Evolutionary conservation across 2,113 vertebrate genomes (phyloP).

Genomic region (Corynorhinus townsendii): DNA sequence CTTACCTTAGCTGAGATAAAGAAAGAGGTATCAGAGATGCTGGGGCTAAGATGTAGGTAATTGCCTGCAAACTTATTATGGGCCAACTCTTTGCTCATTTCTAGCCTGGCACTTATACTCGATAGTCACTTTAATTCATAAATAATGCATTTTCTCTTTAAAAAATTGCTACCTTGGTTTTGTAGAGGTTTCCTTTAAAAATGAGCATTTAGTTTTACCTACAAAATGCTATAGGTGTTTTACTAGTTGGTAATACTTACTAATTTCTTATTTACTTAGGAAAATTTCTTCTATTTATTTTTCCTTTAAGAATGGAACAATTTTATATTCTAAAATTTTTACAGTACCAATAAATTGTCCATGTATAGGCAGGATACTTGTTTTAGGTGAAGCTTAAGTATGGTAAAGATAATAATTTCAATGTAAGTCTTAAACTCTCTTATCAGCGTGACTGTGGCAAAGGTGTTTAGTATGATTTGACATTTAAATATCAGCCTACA

Average conservation of each 20-base stretch:
- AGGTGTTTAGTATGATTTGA: neutral
- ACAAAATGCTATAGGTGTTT: neutral
- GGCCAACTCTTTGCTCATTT: neutral
- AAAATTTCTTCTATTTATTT: neutral
- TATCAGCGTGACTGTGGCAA: neutral
- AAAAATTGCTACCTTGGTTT: neutral
- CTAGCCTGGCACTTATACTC: neutral
- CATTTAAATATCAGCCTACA: slow-evolving; percentile 10
- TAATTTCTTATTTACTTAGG: neutral
- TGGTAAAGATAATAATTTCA: neutral
- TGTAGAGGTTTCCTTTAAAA: neutral
- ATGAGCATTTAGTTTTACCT: neutral
- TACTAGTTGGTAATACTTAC: neutral
- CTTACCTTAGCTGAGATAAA: neutral
- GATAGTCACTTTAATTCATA: neutral
- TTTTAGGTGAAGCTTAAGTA: neutral
- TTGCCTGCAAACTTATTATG: neutral
- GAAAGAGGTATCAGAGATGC: neutral
- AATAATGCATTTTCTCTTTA: neutral
- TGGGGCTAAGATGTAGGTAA: neutral
- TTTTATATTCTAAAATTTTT: too few relatives aligned
- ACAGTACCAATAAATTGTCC: too few relatives aligned
- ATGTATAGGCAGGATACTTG: neutral
- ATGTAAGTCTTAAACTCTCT: neutral
- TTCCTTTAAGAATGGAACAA: neutral